A percentile compares a stretch with the other conserved stretches of the same genome.
These are phyloP conservation scores for Neolamprologus multifasciatus DNA, from an alignment of 2,797 vertebrate genomes.

Conservation along the genomic window DNA sequence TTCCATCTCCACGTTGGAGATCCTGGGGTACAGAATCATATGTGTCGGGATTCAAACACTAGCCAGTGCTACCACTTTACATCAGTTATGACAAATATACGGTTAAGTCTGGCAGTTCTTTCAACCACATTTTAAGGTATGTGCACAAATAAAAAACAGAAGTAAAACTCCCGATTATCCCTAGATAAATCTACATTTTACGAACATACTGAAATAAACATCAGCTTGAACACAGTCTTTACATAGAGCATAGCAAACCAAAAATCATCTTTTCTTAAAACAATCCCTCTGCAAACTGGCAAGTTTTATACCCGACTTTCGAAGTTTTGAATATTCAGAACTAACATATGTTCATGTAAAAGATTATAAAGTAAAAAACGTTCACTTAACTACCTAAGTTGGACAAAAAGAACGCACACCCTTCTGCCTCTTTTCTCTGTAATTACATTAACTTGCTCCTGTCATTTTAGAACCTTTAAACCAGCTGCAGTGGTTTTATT, in stretches of 20 bases:
- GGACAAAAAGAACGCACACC: background rate
- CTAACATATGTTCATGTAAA: background rate
- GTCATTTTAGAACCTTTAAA: background rate
- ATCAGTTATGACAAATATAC: background rate
- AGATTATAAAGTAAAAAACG: background rate
- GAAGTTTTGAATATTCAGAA: background rate
- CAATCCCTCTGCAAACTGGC: background rate
- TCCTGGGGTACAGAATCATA: background rate
- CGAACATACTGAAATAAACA: background rate
- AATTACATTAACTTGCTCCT: background rate
- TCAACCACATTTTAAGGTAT: background rate
- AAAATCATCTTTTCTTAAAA: background rate
- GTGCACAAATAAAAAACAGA: background rate
- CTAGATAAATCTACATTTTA: background rate
- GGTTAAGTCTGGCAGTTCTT: background rate
- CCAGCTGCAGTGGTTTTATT: background rate
- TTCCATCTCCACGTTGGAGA: background rate
- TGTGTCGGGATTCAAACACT: background rate
- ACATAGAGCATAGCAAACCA: background rate
- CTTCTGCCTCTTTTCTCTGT: background rate
- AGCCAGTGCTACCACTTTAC: background rate
- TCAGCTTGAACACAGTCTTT: background rate
- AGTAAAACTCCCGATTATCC: background rate
- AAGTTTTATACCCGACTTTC: background rate
- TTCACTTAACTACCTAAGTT: background rate